A percentile compares a stretch with the other conserved stretches of the same genome.
Evolutionary conservation across 1,140 invertebrate genomes (phyloP).

Genomic region (Phortica variegata): DNA sequence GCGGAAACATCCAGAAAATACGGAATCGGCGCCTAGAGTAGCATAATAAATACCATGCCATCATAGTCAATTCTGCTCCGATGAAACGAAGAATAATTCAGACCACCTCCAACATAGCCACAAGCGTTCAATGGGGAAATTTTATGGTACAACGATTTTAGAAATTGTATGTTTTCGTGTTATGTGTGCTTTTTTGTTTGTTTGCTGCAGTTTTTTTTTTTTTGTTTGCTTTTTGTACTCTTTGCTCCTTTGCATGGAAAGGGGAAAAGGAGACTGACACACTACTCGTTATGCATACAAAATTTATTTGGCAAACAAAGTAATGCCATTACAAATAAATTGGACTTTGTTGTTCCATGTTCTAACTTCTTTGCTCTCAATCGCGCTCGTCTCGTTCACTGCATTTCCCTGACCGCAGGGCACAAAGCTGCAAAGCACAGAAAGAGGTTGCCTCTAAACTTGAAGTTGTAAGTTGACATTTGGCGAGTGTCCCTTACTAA

Average conservation of each 20-base stretch:
- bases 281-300: conserved; percentile 52
- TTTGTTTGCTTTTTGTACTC: conserved; percentile 7
- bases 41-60: conserved; percentile 28
- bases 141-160: conserved; percentile 52
- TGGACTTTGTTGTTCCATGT: conserved; percentile 37
- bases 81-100: no score
- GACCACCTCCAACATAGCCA: no score
- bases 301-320: conserved; percentile 54
- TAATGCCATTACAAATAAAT: conserved; percentile 54
- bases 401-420: conserved; percentile 34
- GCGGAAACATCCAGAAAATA: no score
- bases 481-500: no score
- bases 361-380: neutral
- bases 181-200: conserved; percentile 12
- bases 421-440: conserved; percentile 5
- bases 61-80: no score
- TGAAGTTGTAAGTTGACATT: no score
- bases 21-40: conserved; percentile 23
- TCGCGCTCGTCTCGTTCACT: conserved; percentile 15
- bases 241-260: no score
- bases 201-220: conserved; percentile 14
- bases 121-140: conserved; percentile 43
- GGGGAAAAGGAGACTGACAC: no score
- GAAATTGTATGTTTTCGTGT: conserved; percentile 29
- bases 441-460: no score